Conservation (phyloP, 2,888 invertebrate species). For the Sphaerophoria taeniata region DNA sequence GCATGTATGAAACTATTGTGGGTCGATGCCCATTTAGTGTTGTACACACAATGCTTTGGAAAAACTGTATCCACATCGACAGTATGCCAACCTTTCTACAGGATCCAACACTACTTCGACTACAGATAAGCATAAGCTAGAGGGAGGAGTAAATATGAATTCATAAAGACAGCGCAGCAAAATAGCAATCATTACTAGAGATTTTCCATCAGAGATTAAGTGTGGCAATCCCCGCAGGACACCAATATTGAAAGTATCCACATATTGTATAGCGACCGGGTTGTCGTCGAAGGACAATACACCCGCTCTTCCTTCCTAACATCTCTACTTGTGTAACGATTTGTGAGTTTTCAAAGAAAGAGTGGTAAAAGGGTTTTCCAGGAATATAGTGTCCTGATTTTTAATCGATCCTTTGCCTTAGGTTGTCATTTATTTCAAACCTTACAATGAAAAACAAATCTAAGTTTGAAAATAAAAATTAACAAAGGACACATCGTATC, state of each 20-base stretch:
- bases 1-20: not conserved
- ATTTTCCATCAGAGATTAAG: conserved; percentile 74
- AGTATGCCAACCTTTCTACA: not conserved
- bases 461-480: no score
- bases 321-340: no score
- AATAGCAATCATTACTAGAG: conserved; percentile 72
- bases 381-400: no score
- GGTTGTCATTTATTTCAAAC: no score
- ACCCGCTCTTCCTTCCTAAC: no score
- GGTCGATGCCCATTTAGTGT: conserved; percentile 1
- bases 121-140: not conserved
- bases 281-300: conserved; percentile 41
- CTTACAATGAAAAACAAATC: no score
- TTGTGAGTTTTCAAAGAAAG: no score
- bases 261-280: not conserved
- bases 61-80: conserved; percentile 18
- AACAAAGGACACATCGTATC: no score
- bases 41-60: not conserved
- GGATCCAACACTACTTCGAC: conserved; percentile 1
- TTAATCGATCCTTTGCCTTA: no score
- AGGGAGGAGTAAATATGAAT: conserved; percentile 38
- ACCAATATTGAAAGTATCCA: conserved; percentile 59
- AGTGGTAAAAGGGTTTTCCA: no score
- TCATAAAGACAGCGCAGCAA: conserved; percentile 64
- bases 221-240: conserved; percentile 55